phyloP scores from a whole-genome alignment of 2,113 vertebrate genomes.

The Mesitornis unicolor region DNA sequence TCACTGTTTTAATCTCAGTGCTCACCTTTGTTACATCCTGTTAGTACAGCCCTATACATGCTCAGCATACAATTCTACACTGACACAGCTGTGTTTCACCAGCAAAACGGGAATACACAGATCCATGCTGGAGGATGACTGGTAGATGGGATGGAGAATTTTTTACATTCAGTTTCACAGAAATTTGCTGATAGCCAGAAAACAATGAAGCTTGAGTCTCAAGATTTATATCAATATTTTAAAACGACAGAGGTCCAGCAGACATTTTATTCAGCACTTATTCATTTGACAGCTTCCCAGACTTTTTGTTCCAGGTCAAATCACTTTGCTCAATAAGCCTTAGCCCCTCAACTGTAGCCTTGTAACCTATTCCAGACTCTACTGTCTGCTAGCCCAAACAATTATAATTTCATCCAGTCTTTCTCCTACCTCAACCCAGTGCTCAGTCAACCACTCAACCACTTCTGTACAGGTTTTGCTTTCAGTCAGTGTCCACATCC shows the following conservation, averaged over 20 bases:
- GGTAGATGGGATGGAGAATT: not conserved
- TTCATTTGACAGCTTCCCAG: not conserved
- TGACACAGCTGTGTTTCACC: not conserved
- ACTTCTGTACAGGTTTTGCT: not conserved
- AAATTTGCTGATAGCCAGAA: not conserved
- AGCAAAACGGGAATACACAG: not conserved
- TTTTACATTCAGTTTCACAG: not conserved
- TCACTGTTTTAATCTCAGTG: not conserved
- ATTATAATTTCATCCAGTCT: not conserved
- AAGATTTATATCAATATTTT: not conserved
- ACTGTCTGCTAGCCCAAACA: not conserved
- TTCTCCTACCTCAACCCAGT: not conserved
- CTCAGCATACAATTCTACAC: not conserved
- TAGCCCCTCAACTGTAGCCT: not conserved
- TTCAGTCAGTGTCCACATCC: not conserved
- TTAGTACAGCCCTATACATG: not conserved
- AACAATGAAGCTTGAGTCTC: not conserved
- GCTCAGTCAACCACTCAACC: not conserved
- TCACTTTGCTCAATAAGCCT: not conserved
- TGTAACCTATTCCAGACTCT: not conserved
- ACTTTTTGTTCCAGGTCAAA: not conserved
- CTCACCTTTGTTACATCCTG: not conserved
- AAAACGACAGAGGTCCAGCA: not conserved
- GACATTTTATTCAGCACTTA: not conserved
- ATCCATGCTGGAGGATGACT: not conserved